Evolutionary conservation across 1,140 invertebrate genomes (phyloP), one percentile per base, ranked within the genome.

Genomic region (Drosophila hydei): DNA sequence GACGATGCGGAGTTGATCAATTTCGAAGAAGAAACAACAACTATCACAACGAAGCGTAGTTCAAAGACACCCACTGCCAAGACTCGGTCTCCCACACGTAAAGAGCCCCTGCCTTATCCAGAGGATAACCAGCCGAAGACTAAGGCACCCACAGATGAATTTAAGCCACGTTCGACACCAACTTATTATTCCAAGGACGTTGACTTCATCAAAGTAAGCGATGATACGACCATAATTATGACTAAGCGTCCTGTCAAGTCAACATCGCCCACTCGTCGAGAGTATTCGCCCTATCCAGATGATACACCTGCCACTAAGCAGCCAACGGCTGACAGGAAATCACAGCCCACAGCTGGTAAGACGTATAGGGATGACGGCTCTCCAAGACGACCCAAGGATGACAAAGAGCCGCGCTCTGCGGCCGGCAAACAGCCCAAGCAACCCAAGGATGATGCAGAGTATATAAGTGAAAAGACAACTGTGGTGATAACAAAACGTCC

Each of bases 151-250:
- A 54, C 62, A 14, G 48, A 21, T 51, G 47, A 14, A 1, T 11
- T 11, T 2, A 23, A 25, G 42, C 60, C 36, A 19, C 59, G 50
- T 6, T 14, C 47, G 7, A n/a, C 27, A 36, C 45, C 48, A 8
- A 58, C 16, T 3, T 27, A 30, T 12, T 16, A 43, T 25, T 54
- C 62, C 9, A 48, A 65, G 11, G 48, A 67, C 14, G 42, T 40
- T 11, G 36, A 56, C 4, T 56, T 56, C 16, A 27, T 74, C 16
- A 62, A 68, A 14, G 38, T 74, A 4, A 69, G 72, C 11, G 77
- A 87, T 25, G 55, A 87, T 25, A 77, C 70, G 5, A 85, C 81
- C 9, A 72, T 87, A 40, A 40, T 77, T 0, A 67, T 81, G 7
- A 70, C 56, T 7, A 72, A 77, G 43, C 64, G 69, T 11, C 42